Percentiles rank a stretch among this genome's conserved stretches.
Conservation (phyloP, 23 tunicate genomes). For the Phallusia fumigata region DNA sequence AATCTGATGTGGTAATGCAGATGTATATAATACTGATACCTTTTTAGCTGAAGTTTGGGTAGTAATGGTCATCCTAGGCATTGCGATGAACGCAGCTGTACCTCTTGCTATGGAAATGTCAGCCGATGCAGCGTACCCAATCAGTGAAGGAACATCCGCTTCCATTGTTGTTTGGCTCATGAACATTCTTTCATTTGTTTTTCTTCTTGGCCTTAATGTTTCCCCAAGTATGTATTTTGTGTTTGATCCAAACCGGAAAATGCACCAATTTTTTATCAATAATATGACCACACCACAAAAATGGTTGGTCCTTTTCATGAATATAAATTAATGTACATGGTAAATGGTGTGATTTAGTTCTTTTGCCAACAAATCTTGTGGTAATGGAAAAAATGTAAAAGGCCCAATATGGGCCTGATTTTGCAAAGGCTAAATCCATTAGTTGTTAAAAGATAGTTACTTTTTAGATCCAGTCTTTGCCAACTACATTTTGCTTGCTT, state of each 20-base stretch:
- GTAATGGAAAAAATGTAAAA: no score
- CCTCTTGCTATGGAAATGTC: constrained; percentile 92
- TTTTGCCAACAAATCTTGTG: no score
- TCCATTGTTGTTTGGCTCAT: constrained; percentile 80
- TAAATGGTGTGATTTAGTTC: no score
- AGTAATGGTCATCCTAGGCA: constrained; percentile 53
- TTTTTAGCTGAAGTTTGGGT: constrained; percentile 73
- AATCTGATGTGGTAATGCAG: not conserved
- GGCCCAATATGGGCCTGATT: no score
- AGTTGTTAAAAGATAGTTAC: no score
- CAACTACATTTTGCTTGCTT: constrained; percentile 69
- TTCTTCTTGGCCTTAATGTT: constrained; percentile 57
- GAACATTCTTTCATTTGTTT: constrained; percentile 61
- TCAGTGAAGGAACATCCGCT: constrained; percentile 78
- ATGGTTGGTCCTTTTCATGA: no score
- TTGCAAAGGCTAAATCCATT: no score
- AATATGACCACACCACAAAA: no score
- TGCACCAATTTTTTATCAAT: no score
- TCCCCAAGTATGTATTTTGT: constrained; percentile 38
- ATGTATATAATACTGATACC: not conserved
- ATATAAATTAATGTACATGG: no score
- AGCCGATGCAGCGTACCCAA: constrained; percentile 85
- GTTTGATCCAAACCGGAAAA: no score
- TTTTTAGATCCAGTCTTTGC: constrained; percentile 56
- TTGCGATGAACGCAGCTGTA: constrained; percentile 72